Percentiles rank a stretch among this genome's conserved stretches.
These are phyloP conservation scores for Takifugu rubripes DNA, from an alignment of 2,797 vertebrate species.

Conservation along the genomic window DNA sequence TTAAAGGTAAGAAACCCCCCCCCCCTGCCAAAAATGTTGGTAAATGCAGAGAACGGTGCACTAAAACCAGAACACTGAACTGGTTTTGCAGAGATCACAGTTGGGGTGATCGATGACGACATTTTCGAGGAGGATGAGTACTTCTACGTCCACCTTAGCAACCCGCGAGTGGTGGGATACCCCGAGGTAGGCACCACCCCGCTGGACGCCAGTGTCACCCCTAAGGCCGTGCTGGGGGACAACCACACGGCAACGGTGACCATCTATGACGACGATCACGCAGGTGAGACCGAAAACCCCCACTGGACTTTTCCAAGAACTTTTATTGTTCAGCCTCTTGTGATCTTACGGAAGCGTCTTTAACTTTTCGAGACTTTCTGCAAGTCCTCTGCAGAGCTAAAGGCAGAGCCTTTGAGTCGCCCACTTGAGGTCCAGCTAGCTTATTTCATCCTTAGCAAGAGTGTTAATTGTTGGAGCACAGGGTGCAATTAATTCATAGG, in stretches of 20 bases:
- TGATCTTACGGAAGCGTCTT: too few relatives aligned
- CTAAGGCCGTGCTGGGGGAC: slow-evolving; percentile 75
- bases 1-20: slow-evolving; percentile 66
- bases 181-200: slow-evolving; percentile 65
- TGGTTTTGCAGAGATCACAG: slow-evolving; percentile 68
- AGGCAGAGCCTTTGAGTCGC: too few relatives aligned
- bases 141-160: slow-evolving; percentile 83
- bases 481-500: too few relatives aligned
- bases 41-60: neutral
- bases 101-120: slow-evolving; percentile 85
- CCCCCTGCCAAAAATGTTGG: neutral
- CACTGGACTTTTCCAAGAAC: neutral
- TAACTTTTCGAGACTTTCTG: too few relatives aligned
- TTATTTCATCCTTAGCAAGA: too few relatives aligned
- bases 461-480: too few relatives aligned
- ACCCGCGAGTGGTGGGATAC: slow-evolving; percentile 72
- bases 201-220: slow-evolving; percentile 47
- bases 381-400: too few relatives aligned
- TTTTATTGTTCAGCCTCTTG: too few relatives aligned
- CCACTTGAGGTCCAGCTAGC: too few relatives aligned
- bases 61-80: neutral
- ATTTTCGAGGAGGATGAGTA: slow-evolving; percentile 87
- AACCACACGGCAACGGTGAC: slow-evolving; percentile 82
- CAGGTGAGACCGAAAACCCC: slow-evolving; percentile 43
- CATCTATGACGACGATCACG: slow-evolving; percentile 86